These are phyloP conservation scores for Coelinius sp. DNA, from an alignment of 2,888 invertebrate genomes.

Conservation along the genomic window DNA sequence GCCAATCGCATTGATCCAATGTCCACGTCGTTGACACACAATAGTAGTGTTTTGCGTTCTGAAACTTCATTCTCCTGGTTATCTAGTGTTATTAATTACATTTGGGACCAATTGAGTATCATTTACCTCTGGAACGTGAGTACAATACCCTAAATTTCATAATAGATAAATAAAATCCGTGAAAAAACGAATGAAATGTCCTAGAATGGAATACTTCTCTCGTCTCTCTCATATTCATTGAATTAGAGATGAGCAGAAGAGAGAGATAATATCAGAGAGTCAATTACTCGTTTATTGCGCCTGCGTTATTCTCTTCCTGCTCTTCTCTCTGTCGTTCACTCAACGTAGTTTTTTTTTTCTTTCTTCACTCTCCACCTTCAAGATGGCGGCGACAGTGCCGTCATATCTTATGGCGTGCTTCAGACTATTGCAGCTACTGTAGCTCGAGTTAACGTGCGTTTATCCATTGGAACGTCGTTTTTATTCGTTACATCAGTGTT, in stretches of 20 bases:
- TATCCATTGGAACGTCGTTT: not conserved
- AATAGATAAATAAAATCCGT: conserved; percentile 30
- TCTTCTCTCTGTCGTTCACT: not conserved
- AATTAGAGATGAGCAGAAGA: not conserved
- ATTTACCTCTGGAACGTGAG: conserved; percentile 68
- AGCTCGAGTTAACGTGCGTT: not conserved
- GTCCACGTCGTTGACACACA: conserved; percentile 68
- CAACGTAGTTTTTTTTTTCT: conserved; percentile 1
- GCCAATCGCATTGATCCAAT: conserved; percentile 62
- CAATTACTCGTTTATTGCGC: conserved; percentile 51
- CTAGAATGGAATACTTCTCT: conserved; percentile 29
- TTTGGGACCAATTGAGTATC: conserved; percentile 70
- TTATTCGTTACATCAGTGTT: not conserved
- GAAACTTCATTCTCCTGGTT: conserved; percentile 69
- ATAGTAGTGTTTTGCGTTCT: conserved; percentile 66
- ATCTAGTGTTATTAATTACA: conserved; percentile 68
- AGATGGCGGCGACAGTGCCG: conserved; percentile 66
- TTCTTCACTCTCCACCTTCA: conserved; percentile 50
- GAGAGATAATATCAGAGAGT: conserved; percentile 27
- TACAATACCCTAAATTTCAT: conserved; percentile 40
- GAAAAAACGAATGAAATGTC: conserved; percentile 6
- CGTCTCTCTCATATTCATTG: conserved; percentile 24
- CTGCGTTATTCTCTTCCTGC: conserved; percentile 37
- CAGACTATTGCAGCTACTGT: not conserved
- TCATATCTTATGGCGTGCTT: conserved; percentile 59